phyloP scores from a whole-genome alignment of 2,113 vertebrate species.

The Podilymbus podiceps region DNA sequence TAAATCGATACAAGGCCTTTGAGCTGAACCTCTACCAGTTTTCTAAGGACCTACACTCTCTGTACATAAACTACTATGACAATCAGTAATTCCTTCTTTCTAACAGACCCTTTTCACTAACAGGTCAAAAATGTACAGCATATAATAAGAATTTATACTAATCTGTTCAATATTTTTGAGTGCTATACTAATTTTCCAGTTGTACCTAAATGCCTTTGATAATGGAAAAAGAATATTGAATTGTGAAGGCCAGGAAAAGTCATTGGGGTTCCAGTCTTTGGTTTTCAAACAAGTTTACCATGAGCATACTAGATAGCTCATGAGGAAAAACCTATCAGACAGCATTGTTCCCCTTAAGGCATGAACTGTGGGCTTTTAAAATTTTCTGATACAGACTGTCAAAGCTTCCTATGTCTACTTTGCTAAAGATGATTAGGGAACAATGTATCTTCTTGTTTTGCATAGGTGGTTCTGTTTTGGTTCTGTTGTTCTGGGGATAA shows the following conservation, averaged over 20 bases:
- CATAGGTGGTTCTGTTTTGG: not conserved
- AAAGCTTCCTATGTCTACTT: not conserved
- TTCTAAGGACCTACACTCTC: not conserved
- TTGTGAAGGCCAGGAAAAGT: not conserved
- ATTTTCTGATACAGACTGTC: not conserved
- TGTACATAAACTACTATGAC: not conserved
- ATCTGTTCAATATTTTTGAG: not conserved
- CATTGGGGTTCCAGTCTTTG: accelerated
- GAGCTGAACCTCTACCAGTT: not conserved
- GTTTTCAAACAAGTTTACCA: not conserved
- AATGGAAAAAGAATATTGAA: not conserved
- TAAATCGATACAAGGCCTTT: not conserved
- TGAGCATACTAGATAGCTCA: not conserved
- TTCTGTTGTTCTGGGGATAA: not conserved
- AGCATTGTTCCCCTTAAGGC: not conserved
- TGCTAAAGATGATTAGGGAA: not conserved
- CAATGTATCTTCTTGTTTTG: not conserved
- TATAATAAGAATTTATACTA: not conserved
- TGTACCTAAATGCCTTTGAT: not conserved
- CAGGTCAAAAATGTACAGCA: not conserved
- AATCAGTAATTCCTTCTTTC: not conserved
- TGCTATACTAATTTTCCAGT: not conserved
- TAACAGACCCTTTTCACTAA: not conserved
- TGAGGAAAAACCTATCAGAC: not conserved
- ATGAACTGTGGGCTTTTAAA: not conserved